Percentiles rank a stretch among this genome's conserved stretches.
phyloP scores from a whole-genome alignment of 2,888 invertebrate species.

The Lasioglossum vierecki region DNA sequence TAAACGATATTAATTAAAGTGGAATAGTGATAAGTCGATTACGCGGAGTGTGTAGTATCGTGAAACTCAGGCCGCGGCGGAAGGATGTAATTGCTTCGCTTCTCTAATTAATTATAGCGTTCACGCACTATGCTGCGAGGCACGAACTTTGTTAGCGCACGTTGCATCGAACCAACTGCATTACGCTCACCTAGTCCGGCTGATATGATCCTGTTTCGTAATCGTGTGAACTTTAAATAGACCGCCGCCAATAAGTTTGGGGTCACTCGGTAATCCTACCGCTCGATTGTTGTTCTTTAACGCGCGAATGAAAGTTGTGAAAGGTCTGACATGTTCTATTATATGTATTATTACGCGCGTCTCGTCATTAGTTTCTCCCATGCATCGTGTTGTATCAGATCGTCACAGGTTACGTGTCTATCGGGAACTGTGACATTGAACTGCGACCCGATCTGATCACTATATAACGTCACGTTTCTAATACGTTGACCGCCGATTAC shows the following conservation, averaged over 20 bases:
- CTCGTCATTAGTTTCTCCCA: background rate
- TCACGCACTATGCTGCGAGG: constrained; percentile 29
- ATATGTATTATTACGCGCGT: background rate
- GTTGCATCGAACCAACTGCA: constrained; percentile 20
- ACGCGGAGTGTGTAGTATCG: constrained; percentile 43
- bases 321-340: background rate
- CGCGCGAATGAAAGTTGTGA: background rate
- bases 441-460: background rate
- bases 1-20: constrained; percentile 50
- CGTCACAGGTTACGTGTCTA: background rate
- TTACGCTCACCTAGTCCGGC: constrained; percentile 24
- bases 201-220: constrained; percentile 43
- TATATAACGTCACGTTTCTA: background rate
- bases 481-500: background rate
- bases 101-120: constrained; percentile 70
- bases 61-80: constrained; percentile 38
- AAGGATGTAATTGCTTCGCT: constrained; percentile 59
- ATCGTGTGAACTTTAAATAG: constrained; percentile 36
- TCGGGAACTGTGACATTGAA: constrained; percentile 1
- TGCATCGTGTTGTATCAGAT: background rate
- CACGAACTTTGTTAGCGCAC: constrained; percentile 42
- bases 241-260: constrained; percentile 10
- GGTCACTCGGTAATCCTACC: constrained; percentile 23
- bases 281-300: background rate
- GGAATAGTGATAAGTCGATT: constrained; percentile 44